These are phyloP conservation scores for Caerostris extrusa DNA, from an alignment of 1,140 invertebrate species.

Conservation along the genomic window DNA sequence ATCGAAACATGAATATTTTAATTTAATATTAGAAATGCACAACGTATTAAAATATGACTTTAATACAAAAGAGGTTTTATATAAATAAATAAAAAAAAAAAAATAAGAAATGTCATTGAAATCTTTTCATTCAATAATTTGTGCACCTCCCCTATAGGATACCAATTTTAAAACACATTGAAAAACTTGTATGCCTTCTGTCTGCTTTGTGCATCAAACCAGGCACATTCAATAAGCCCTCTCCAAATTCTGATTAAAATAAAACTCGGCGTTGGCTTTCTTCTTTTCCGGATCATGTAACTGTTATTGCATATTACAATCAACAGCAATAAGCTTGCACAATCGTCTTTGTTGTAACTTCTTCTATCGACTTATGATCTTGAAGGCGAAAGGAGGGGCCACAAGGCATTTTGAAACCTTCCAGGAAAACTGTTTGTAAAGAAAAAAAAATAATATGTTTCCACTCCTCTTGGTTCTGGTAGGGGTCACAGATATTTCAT, in stretches of 20 bases:
- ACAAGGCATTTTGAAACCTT: constrained; percentile 22
- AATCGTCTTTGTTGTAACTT: not conserved
- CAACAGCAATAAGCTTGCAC: not conserved
- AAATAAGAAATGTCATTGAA: too few relatives aligned
- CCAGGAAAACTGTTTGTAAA: constrained; percentile 37
- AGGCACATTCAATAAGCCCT: not conserved
- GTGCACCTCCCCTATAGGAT: not conserved
- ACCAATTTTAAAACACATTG: not conserved
- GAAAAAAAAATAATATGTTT: not conserved
- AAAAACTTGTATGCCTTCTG: not conserved
- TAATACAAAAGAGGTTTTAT: too few relatives aligned
- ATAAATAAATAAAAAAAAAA: too few relatives aligned
- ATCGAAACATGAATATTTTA: too few relatives aligned
- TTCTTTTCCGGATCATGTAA: not conserved
- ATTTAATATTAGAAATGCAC: too few relatives aligned
- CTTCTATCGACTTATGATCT: constrained; percentile 32
- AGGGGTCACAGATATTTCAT: constrained; percentile 55
- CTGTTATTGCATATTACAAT: constrained; percentile 36
- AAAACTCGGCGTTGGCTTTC: not conserved
- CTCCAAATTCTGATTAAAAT: not conserved
- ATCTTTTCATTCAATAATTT: not conserved
- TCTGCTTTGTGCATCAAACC: not conserved
- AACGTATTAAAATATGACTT: too few relatives aligned
- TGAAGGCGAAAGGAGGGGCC: not conserved
- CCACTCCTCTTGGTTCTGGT: constrained; percentile 14